Conservation (phyloP, 1,140 invertebrate genomes). For the Periplaneta americana region DNA sequence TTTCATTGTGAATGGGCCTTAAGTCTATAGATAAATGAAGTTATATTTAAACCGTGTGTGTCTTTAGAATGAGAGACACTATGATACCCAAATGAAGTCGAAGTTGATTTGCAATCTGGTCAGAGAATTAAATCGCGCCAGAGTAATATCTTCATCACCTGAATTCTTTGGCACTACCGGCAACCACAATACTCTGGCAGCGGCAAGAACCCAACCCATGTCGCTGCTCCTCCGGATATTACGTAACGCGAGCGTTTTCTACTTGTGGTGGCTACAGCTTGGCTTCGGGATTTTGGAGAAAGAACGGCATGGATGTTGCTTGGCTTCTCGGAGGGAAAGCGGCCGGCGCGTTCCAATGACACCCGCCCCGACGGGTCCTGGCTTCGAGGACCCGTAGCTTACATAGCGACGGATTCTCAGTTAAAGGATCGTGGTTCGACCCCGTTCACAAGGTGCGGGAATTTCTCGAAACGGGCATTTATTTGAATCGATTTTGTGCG, state of each 20-base stretch:
- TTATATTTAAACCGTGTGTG: no score
- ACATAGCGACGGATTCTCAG: no score
- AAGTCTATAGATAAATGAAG: no score
- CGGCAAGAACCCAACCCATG: not conserved
- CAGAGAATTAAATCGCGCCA: not conserved
- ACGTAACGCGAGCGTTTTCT: not conserved
- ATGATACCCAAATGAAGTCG: no score
- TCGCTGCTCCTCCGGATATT: not conserved
- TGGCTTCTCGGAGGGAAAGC: not conserved
- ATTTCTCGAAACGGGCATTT: no score
- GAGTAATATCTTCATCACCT: not conserved
- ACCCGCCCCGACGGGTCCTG: not conserved
- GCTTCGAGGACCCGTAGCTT: no score
- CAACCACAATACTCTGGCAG: not conserved
- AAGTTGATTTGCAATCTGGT: no score
- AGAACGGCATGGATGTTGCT: not conserved
- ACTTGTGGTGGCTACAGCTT: not conserved
- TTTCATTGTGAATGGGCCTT: no score
- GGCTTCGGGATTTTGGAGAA: not conserved
- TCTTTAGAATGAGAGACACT: no score
- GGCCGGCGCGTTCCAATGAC: not conserved
- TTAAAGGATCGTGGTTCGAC: no score
- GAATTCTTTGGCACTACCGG: not conserved
- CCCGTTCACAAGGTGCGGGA: no score
- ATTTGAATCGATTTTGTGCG: no score